These are phyloP conservation scores for Augochlora pura DNA, from an alignment of 1,140 invertebrate genomes.

Conservation along the genomic window DNA sequence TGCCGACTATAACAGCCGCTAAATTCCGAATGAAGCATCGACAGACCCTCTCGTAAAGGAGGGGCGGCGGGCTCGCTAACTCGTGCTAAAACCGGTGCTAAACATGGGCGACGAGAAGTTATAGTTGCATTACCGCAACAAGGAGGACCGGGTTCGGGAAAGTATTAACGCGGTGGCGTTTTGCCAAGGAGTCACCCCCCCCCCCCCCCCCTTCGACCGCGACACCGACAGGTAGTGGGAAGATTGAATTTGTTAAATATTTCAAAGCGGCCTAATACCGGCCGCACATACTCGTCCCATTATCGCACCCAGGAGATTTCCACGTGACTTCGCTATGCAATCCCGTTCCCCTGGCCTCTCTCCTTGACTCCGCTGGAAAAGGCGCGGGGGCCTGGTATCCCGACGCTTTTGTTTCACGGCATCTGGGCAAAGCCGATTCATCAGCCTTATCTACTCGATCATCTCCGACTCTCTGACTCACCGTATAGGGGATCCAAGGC, in stretches of 20 bases:
- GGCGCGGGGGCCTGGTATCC: not conserved
- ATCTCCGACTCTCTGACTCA: slow-evolving; percentile 13
- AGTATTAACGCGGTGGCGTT: not conserved
- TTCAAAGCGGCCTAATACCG: too few relatives aligned
- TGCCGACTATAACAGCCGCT: not conserved
- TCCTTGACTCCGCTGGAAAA: not conserved
- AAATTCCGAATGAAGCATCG: not conserved
- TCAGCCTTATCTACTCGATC: slow-evolving; percentile 16
- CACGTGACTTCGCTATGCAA: not conserved
- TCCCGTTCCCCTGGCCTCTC: not conserved
- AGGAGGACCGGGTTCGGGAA: not conserved
- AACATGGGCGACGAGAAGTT: slow-evolving; percentile 18
- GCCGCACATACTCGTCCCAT: not conserved
- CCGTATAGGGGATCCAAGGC: slow-evolving; percentile 24
- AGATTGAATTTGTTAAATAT: slow-evolving; percentile 40
- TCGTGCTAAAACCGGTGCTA: not conserved
- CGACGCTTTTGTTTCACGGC: not conserved
- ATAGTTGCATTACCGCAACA: slow-evolving; percentile 8
- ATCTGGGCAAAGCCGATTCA: slow-evolving; percentile 11
- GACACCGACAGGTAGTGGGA: too few relatives aligned
- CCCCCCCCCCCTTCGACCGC: too few relatives aligned
- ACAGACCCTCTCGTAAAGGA: too few relatives aligned
- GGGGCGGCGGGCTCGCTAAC: not conserved
- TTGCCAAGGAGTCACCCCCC: not conserved
- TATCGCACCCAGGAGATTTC: slow-evolving; percentile 16